Conservation (phyloP, 2,888 invertebrate species). For the Xestia sexstrigata region DNA sequence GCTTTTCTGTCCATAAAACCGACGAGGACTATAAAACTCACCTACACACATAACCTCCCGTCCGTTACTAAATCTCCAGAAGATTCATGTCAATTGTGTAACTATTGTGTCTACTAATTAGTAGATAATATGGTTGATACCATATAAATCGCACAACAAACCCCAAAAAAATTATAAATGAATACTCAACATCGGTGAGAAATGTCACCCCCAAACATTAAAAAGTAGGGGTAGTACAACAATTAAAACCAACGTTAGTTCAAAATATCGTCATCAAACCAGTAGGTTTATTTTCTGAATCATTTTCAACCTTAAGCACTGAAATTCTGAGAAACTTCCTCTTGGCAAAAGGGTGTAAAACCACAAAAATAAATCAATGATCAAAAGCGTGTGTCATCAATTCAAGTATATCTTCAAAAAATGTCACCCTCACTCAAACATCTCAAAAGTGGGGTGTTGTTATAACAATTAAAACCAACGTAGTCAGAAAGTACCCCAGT, state of each 20-base stretch:
- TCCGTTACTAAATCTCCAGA: too few relatives aligned
- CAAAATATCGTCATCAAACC: conserved; percentile 82
- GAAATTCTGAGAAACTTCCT: not conserved
- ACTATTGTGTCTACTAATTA: too few relatives aligned
- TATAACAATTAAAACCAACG: conserved; percentile 49
- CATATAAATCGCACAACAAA: not conserved
- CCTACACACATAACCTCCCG: too few relatives aligned
- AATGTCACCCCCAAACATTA: conserved; percentile 15
- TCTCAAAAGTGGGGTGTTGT: conserved; percentile 41
- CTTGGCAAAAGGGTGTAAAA: not conserved
- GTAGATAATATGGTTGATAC: not conserved
- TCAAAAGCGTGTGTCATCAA: conserved; percentile 2
- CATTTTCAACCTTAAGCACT: not conserved
- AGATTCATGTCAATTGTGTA: too few relatives aligned
- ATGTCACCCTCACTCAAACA: conserved; percentile 18
- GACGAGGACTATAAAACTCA: not conserved
- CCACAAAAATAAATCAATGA: not conserved
- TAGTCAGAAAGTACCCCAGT: conserved; percentile 69
- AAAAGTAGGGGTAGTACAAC: conserved; percentile 29
- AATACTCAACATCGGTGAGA: not conserved
- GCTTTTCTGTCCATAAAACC: not conserved
- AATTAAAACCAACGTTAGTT: conserved; percentile 60
- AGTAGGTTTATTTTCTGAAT: not conserved
- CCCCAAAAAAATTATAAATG: conserved; percentile 5
- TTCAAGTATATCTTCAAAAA: conserved; percentile 12